Conservation (phyloP, 2,113 vertebrate genomes). For the Siniperca chuatsi region DNA sequence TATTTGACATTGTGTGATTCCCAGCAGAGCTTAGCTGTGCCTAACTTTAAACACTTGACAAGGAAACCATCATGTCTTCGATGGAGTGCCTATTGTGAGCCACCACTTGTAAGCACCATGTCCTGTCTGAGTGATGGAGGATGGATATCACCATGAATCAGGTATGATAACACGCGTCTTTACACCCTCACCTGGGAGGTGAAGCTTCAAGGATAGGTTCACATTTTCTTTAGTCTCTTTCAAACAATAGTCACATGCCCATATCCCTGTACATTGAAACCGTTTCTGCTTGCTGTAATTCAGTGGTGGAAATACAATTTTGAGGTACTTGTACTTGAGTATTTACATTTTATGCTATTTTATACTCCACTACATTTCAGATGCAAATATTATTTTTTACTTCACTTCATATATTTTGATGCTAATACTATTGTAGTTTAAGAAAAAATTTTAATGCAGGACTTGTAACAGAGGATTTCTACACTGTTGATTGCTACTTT, state of each 20-base stretch:
- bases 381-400: too few relatives aligned
- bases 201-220: background rate
- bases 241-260: too few relatives aligned
- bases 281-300: background rate
- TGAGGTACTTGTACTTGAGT: too few relatives aligned
- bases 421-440: too few relatives aligned
- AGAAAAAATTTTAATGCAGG: too few relatives aligned
- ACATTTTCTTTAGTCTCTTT: background rate
- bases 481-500: too few relatives aligned
- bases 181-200: background rate
- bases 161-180: slow-evolving; percentile 1
- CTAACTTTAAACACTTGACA: background rate
- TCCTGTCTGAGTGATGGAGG: background rate
- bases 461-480: too few relatives aligned
- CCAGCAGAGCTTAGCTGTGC: background rate
- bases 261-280: background rate
- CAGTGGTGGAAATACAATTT: too few relatives aligned
- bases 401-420: too few relatives aligned
- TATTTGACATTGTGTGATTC: background rate
- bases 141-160: background rate
- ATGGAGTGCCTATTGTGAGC: background rate
- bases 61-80: background rate
- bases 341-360: too few relatives aligned
- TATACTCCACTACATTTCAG: too few relatives aligned
- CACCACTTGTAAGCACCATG: background rate